These are phyloP conservation scores for Chionomys nivalis DNA, from an alignment of 2,113 vertebrate genomes.

Conservation along the genomic window DNA sequence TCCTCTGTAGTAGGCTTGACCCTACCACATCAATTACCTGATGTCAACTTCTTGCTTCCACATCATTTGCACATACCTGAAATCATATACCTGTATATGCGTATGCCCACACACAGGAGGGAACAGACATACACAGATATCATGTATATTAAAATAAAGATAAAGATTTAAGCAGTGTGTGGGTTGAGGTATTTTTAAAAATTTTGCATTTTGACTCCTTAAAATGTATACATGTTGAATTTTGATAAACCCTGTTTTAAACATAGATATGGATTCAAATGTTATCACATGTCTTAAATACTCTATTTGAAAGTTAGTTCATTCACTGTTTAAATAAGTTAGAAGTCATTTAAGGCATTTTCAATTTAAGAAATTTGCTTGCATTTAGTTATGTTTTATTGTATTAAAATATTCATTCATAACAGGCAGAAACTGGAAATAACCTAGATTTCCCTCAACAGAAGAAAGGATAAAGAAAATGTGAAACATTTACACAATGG, in stretches of 20 bases:
- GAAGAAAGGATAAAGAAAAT: not conserved
- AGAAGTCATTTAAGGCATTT: not conserved
- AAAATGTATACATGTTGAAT: not conserved
- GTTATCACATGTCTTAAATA: not conserved
- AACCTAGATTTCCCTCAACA: not conserved
- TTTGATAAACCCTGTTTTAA: not conserved
- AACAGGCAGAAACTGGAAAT: not conserved
- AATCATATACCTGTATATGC: not conserved
- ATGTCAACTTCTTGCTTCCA: not conserved
- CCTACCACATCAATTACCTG: not conserved
- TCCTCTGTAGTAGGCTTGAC: not conserved
- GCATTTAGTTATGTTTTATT: slow-evolving; percentile 3
- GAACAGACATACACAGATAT: not conserved
- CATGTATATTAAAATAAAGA: not conserved
- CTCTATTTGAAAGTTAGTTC: not conserved
- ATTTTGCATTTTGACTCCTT: not conserved
- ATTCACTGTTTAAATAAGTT: not conserved
- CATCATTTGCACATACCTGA: not conserved
- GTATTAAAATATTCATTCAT: not conserved
- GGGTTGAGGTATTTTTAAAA: not conserved
- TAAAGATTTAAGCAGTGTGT: not conserved
- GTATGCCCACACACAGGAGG: not conserved
- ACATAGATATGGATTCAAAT: not conserved
- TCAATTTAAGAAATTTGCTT: slow-evolving; percentile 40
- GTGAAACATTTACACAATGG: not conserved